Base-by-base conservation (phyloP, 1,140 invertebrate genomes). In the Venturia canescens region DNA sequence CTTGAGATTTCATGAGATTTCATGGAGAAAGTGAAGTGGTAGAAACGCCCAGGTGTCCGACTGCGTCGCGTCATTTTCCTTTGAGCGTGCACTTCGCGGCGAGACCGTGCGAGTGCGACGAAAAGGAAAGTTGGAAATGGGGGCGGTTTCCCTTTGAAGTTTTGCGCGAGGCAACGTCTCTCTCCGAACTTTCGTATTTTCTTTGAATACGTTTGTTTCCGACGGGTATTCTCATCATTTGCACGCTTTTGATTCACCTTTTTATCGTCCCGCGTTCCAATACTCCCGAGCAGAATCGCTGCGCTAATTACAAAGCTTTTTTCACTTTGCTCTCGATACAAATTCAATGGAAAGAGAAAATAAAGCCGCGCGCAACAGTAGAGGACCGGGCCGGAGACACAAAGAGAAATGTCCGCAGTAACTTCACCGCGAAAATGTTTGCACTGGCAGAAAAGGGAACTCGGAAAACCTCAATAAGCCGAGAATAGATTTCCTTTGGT, bases 21-120 rank as follows among this genome's bases (percentile, higher is more conserved):
- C 38, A 44, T 44, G 11, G 38, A 44, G 38, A 44, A 44, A 44
- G 3, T 44, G 7, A 44, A 44, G 13, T 44, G 13, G 38, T 44
- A 57, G 18, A 57, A 18, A 57, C 4, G 13, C 53, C 18, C 53
- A 57, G 53, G 18, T n/a, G 53, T 23, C 53, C 3, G 5, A 57
- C 53, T 57, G 53, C n/a, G n/a, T 57, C 53, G 21, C 53, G 18
- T 18, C 18, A 11, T 57, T 5, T 57, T 21, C 53, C 53, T 57
- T 57, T 57, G 53, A 57, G 53, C 2, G 53, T 44, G 13, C 11
- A 44, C 38, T 44, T 57, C 9, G 9, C 27, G n/a, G n/a, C 11
- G 38, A n/a, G 48, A 26, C 38, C 11, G n/a, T n/a, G n/a, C n/a
- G 84, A 84, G 63, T 78, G 18, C 31, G 29, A 27, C 34, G 48